These are phyloP conservation scores for Blennius ocellaris DNA, from an alignment of 2,113 vertebrate genomes.

Conservation along the genomic window DNA sequence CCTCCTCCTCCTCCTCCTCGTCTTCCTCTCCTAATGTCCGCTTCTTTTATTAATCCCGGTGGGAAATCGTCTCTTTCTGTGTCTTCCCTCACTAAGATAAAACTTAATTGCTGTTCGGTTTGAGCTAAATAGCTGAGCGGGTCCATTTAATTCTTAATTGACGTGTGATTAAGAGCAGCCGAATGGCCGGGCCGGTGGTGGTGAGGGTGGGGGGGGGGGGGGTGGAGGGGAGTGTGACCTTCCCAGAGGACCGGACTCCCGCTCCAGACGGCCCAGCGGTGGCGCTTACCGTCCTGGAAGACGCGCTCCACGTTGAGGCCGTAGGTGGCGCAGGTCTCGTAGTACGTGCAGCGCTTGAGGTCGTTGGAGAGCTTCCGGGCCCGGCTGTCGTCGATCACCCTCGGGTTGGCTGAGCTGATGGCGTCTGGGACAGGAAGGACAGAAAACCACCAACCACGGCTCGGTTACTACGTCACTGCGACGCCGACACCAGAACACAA, in stretches of 20 bases:
- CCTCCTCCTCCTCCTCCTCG: not conserved
- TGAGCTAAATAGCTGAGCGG: slow-evolving; percentile 67
- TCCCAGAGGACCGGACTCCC: slow-evolving; percentile 60
- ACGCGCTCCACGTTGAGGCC: slow-evolving; percentile 98
- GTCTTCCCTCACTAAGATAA: slow-evolving; percentile 50
- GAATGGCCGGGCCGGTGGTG: slow-evolving; percentile 19
- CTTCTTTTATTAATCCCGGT: slow-evolving; percentile 45
- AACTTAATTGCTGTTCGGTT: slow-evolving; percentile 68
- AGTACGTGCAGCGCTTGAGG: slow-evolving; percentile 97
- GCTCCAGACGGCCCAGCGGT: not conserved
- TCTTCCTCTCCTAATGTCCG: slow-evolving; percentile 36
- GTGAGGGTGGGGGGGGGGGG: not conserved
- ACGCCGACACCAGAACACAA: too few species aligned
- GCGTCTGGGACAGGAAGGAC: slow-evolving; percentile 84
- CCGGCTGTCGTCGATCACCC: slow-evolving; percentile 92
- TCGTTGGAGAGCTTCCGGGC: slow-evolving; percentile 94
- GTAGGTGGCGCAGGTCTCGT: slow-evolving; percentile 97
- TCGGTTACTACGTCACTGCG: too few species aligned
- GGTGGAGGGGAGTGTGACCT: slow-evolving; percentile 69
- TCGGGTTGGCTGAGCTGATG: slow-evolving; percentile 93
- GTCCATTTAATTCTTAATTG: slow-evolving; percentile 78
- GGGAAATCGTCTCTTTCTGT: slow-evolving; percentile 23
- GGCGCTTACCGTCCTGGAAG: slow-evolving; percentile 94
- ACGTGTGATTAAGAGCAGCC: slow-evolving; percentile 70
- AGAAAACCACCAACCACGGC: too few species aligned